These are phyloP conservation scores for Andrena dorsata DNA, from an alignment of 2,888 invertebrate genomes.

Conservation along the genomic window DNA sequence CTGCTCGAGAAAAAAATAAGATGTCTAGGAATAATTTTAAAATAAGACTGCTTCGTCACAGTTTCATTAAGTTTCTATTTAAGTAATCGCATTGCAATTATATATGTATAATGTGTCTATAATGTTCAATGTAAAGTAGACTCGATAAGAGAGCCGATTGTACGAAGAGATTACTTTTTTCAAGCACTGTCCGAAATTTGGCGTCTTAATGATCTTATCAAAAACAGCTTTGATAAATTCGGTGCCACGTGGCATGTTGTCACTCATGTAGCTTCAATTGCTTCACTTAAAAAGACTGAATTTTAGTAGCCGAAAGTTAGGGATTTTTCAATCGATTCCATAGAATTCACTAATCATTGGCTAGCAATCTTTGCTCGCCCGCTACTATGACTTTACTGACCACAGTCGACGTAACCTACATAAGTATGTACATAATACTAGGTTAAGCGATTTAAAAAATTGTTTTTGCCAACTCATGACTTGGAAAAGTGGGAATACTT, in stretches of 20 bases:
- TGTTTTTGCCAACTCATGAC: neutral
- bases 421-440: neutral
- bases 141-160: neutral
- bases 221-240: slow-evolving; percentile 84
- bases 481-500: neutral
- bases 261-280: neutral
- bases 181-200: slow-evolving; percentile 85
- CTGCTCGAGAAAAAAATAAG: slow-evolving; percentile 72
- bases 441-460: too few relatives aligned
- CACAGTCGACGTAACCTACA: slow-evolving; percentile 13
- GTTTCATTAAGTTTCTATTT: too few relatives aligned
- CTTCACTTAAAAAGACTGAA: neutral
- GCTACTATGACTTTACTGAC: neutral
- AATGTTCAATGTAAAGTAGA: neutral
- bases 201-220: slow-evolving; percentile 78
- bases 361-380: neutral
- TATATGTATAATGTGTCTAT: too few relatives aligned
- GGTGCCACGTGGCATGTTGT: slow-evolving; percentile 74
- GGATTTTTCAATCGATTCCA: neutral
- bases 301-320: neutral
- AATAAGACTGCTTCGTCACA: neutral
- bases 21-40: neutral
- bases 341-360: neutral
- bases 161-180: slow-evolving; percentile 84
- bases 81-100: too few relatives aligned